Base-by-base conservation (phyloP, 2,113 vertebrate genomes). In the Merops nubicus region DNA sequence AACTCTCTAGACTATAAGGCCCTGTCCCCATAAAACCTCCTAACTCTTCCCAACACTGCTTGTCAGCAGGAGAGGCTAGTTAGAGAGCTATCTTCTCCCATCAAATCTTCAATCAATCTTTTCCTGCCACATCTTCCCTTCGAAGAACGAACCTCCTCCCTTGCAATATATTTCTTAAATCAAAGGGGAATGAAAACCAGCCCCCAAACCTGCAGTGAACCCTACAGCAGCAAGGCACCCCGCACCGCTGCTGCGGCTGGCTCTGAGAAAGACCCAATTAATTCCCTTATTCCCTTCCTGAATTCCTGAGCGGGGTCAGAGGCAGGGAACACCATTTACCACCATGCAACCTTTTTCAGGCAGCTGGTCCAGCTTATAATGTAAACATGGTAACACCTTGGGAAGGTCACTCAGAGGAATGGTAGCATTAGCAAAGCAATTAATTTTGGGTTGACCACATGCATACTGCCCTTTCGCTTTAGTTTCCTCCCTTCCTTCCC, bases 381-480 rank as follows among this genome's bases (percentile, higher is more conserved):
- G 64, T 86, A 94, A 95, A 96, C 90, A 83, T 9, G 64, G 82
- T 88, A 95, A 92, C 88, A 95, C 90, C 82, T 96, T 40, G 17
- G 54, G 82, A 92, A 94, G 79, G 88, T 95, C 90, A 95, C 22
- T 59, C 73, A 26, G 54, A 88, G 63, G 59, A 96, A 88, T 62
- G 18, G 85, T 12, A 94, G 45, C 38, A 91, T 90, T 91, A 91
- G 54, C 40, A 85, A 81, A 80, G 88, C 76, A 78, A 95, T 93
- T 94, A 86, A 88, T 93, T 84, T 72, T 23, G 38, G 31, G 34
- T 34, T 92, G 59, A 74, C 29, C 64, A 59, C 21, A 75, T 34
- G 19, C 19, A 31, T n/a, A 51, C 26, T 59, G 42, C 42, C 34
- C 29, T 88, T 81, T 91, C 2, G 2, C 26, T 88, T 83, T 51